These are phyloP conservation scores for Brassicogethes aeneus DNA, from an alignment of 2,888 invertebrate genomes.

Conservation along the genomic window DNA sequence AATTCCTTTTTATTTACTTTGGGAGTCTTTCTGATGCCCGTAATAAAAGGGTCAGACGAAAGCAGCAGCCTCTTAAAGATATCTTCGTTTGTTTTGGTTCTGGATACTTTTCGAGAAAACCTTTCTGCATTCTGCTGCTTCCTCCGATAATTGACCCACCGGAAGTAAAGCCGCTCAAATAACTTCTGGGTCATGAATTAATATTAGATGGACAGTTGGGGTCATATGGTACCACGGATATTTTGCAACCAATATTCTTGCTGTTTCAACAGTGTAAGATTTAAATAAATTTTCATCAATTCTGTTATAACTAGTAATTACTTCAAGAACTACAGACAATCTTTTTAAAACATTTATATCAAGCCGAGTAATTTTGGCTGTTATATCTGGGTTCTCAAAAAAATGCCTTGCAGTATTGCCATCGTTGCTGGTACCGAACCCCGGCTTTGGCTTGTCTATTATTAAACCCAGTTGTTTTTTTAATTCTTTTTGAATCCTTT, in stretches of 20 bases:
- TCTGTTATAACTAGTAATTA: constrained; percentile 7
- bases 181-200: constrained; percentile 7
- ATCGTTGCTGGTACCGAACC: too few species aligned
- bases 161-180: constrained; percentile 3
- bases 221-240: constrained; percentile 7
- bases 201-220: constrained; percentile 6
- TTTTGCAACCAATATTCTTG: constrained; percentile 5
- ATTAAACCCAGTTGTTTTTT: neutral
- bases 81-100: constrained; percentile 6
- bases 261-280: constrained; percentile 4
- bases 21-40: constrained; percentile 5
- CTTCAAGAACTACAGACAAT: constrained; percentile 6
- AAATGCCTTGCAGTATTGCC: too few species aligned
- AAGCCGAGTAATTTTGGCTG: too few species aligned
- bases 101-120: constrained; percentile 5
- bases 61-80: constrained; percentile 6
- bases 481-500: constrained; percentile 5
- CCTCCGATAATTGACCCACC: constrained; percentile 5
- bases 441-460: too few species aligned
- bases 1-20: too few species aligned
- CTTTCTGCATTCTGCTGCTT: constrained; percentile 6
- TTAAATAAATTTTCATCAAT: constrained; percentile 6
- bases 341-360: constrained; percentile 5
- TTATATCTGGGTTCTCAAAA: too few species aligned
- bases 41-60: constrained; percentile 7